Evolutionary conservation across 1,140 invertebrate species (phyloP), one percentile per base, ranked within the genome.

Genomic region (Pachypeltis micranthus): DNA sequence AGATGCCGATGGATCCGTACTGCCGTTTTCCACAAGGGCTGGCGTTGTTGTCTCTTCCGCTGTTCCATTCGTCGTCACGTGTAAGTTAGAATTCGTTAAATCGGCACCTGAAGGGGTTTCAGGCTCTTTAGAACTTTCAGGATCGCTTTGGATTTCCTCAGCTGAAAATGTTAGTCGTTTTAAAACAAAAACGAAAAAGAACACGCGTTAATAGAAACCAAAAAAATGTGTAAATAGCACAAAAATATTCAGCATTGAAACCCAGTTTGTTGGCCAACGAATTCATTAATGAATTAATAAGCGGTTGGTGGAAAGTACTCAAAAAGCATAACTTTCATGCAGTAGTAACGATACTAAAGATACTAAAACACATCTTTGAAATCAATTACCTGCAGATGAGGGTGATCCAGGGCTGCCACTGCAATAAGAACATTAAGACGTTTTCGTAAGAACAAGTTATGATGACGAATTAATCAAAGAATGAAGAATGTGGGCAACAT

Each of bases 331-430:
- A n/a, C n/a, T n/a, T n/a, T n/a, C n/a, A n/a, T n/a, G n/a, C n/a
- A n/a, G n/a, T n/a, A n/a, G n/a, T n/a, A n/a, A n/a, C n/a, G n/a
- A n/a, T n/a, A n/a, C n/a, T n/a, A n/a, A n/a, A n/a, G n/a, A n/a
- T n/a, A n/a, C n/a, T n/a, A 58, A 31, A 60, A 2, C 24, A 60
- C 44, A 16, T 55, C 23, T 1, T n/a, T n/a, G n/a, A n/a, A n/a
- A 63, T n/a, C n/a, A 59, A 62, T 65, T 61, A 69, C 67, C 67
- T 44, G 56, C 57, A 34, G 67, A 66, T 23, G 63, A 67, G 4
- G 67, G 69, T 39, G 68, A 69, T 26, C 68, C 65, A 51, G 66
- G 65, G 10, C 60, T 51, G 61, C 62, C 63, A 31, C 66, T 67
- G 55, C 3, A 65, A 61, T 1, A 61, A 55, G 62, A 54, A 58